phyloP scores from a whole-genome alignment of 2,888 invertebrate species.

The Chymomyza fuscimana region DNA sequence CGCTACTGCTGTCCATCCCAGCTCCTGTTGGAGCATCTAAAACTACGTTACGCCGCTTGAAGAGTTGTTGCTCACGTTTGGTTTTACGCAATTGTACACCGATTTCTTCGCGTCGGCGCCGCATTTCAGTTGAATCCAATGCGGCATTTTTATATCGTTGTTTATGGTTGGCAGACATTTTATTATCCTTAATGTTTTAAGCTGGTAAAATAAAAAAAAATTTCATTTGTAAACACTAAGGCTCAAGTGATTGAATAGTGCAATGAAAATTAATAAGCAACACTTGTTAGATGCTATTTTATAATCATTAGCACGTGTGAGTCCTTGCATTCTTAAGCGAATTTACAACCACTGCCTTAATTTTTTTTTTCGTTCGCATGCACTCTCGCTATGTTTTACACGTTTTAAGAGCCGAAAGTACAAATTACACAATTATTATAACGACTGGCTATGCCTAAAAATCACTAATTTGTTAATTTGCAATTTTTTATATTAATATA shows the following conservation, averaged over 20 bases:
- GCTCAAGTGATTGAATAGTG: not conserved
- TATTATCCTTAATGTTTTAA: slow-evolving; percentile 12
- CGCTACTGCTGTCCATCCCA: slow-evolving; percentile 72
- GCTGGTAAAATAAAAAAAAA: not conserved
- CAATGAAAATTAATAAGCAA: not conserved
- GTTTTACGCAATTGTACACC: slow-evolving; percentile 97
- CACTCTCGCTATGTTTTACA: not conserved
- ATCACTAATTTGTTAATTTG: not conserved
- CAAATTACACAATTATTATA: not conserved
- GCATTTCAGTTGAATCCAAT: slow-evolving; percentile 93
- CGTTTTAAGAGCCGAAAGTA: not conserved
- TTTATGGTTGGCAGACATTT: slow-evolving; percentile 91
- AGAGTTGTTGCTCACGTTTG: slow-evolving; percentile 96
- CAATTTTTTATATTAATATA: slow-evolving; percentile 44
- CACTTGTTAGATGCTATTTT: too few species aligned
- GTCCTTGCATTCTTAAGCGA: too few species aligned
- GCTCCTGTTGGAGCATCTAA: slow-evolving; percentile 69
- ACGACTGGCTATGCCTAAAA: not conserved
- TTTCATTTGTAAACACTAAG: not conserved
- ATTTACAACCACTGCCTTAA: too few species aligned
- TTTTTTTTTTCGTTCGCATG: not conserved
- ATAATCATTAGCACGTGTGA: too few species aligned
- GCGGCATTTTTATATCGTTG: slow-evolving; percentile 97
- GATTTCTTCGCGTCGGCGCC: slow-evolving; percentile 96
- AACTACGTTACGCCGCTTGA: slow-evolving; percentile 93